These are phyloP conservation scores for Pollenia labialis DNA, from an alignment of 2,888 invertebrate species.

Conservation along the genomic window DNA sequence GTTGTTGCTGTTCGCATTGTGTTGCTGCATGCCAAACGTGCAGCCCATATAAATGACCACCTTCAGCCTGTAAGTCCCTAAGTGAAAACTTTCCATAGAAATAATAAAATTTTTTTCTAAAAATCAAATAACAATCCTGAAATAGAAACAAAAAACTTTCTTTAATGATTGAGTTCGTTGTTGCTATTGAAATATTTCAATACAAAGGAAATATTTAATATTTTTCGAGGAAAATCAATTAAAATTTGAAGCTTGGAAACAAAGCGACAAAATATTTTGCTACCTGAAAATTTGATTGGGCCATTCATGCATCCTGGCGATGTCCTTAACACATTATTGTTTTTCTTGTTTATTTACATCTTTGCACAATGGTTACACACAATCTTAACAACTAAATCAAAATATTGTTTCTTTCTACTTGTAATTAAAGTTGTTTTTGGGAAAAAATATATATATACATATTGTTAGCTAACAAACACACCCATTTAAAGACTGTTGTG, in stretches of 20 bases:
- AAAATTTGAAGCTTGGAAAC: not conserved
- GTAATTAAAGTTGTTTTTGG: too few species aligned
- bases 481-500: constrained; percentile 34
- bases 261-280: not conserved
- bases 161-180: constrained; percentile 24
- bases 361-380: not conserved
- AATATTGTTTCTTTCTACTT: not conserved
- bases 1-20: constrained; percentile 47
- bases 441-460: not conserved
- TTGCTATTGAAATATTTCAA: not conserved
- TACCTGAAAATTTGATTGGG: not conserved
- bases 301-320: not conserved
- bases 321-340: not conserved
- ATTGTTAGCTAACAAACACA: constrained; percentile 36
- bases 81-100: constrained; percentile 11
- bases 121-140: not conserved
- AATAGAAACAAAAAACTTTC: not conserved
- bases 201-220: constrained; percentile 10
- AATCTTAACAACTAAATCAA: not conserved
- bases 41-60: constrained; percentile 61
- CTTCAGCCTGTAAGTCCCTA: constrained; percentile 21
- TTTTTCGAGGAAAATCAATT: not conserved
- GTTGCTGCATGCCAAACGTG: constrained; percentile 46
- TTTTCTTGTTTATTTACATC: not conserved
- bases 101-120: constrained; percentile 11